Evolutionary conservation across 2,113 vertebrate species (phyloP).

Genomic region (Hystrix brachyura): DNA sequence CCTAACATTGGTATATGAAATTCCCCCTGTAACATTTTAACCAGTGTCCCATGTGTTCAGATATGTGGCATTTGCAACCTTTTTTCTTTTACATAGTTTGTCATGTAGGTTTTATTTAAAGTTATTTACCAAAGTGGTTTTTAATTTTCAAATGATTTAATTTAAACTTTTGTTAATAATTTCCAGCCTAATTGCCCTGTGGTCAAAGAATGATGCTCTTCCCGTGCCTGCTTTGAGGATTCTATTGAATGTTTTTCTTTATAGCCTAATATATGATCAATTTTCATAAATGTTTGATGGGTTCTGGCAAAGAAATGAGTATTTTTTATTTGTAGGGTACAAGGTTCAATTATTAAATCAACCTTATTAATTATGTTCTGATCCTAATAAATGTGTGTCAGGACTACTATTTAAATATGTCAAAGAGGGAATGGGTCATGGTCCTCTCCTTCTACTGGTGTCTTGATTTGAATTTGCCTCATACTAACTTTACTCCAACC

Average conservation of each 20-base stretch:
- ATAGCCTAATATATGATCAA: slow-evolving; percentile 72
- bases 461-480: neutral
- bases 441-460: neutral
- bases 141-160: slow-evolving; percentile 69
- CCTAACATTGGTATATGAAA: neutral
- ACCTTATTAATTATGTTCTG: slow-evolving; percentile 55
- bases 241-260: slow-evolving; percentile 69
- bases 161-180: slow-evolving; percentile 71
- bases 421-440: neutral
- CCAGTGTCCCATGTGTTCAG: neutral
- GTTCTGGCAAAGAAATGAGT: slow-evolving; percentile 52
- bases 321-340: slow-evolving; percentile 61
- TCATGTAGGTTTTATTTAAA: slow-evolving; percentile 27
- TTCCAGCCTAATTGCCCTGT: slow-evolving; percentile 52
- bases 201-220: slow-evolving; percentile 11
- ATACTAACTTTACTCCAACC: neutral
- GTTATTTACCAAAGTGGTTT: slow-evolving; percentile 63
- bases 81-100: neutral
- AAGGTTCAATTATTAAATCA: slow-evolving; percentile 72
- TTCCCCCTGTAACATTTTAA: neutral
- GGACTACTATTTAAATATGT: neutral
- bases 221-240: slow-evolving; percentile 14
- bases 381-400: neutral
- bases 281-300: slow-evolving; percentile 81
- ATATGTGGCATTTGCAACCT: neutral